phyloP scores from a whole-genome alignment of 2,888 invertebrate species.

The Leptinotarsa juncta region DNA sequence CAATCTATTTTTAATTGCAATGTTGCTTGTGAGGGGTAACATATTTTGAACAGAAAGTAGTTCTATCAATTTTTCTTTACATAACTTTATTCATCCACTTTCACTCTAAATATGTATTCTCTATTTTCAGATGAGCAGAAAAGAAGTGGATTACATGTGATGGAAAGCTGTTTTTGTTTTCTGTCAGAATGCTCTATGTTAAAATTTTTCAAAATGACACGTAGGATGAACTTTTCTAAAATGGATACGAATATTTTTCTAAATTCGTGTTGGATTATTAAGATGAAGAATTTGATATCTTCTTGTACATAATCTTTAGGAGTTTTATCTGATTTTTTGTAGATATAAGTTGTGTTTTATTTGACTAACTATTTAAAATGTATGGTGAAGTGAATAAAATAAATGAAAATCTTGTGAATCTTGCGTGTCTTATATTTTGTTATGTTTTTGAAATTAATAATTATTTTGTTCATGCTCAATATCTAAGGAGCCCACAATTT shows the following conservation, averaged over 20 bases:
- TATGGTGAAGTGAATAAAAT: constrained; percentile 52
- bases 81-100: too few species aligned
- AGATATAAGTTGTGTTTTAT: constrained; percentile 51
- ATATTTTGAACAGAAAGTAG: too few species aligned
- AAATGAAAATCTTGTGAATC: constrained; percentile 32
- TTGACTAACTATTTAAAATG: constrained; percentile 44
- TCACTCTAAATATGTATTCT: not conserved
- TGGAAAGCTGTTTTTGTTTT: constrained; percentile 28
- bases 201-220: constrained; percentile 28
- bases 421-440: not conserved
- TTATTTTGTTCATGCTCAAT: too few species aligned
- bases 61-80: too few species aligned
- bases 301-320: constrained; percentile 43
- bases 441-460: not conserved
- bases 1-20: too few species aligned
- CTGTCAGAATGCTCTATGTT: constrained; percentile 34
- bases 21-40: too few species aligned
- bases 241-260: constrained; percentile 44
- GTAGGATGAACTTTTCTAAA: constrained; percentile 29
- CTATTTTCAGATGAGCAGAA: constrained; percentile 27
- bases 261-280: constrained; percentile 36
- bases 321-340: constrained; percentile 43
- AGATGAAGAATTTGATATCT: constrained; percentile 35
- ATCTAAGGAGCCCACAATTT: too few species aligned
- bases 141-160: constrained; percentile 29